phyloP scores from a whole-genome alignment of 2,888 invertebrate genomes.

The Flexamia atlantica region DNA sequence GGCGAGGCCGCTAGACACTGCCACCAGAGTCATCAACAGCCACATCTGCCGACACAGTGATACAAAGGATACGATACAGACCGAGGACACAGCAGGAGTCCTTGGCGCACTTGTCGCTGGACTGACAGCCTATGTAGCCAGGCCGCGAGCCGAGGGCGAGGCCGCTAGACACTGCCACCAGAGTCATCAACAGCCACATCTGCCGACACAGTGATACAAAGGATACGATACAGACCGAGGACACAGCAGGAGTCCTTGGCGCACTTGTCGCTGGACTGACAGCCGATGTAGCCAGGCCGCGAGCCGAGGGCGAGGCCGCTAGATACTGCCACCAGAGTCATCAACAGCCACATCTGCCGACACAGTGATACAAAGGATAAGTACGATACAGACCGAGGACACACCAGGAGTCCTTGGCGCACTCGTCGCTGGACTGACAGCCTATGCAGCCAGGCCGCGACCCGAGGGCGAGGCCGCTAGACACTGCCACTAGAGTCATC shows the following conservation, averaged over 20 bases:
- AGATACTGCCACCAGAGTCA: background rate
- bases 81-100: constrained; percentile 67
- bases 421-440: constrained; percentile 64
- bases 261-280: constrained; percentile 64
- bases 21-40: too few species aligned
- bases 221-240: constrained; percentile 60
- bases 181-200: constrained; percentile 1
- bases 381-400: constrained; percentile 62
- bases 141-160: constrained; percentile 40
- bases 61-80: constrained; percentile 49
- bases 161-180: background rate
- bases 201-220: background rate
- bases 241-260: constrained; percentile 65
- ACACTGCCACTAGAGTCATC: background rate
- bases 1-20: too few species aligned
- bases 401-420: constrained; percentile 65
- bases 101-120: constrained; percentile 63
- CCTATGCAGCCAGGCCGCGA: constrained; percentile 63
- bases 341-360: constrained; percentile 10
- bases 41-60: too few species aligned
- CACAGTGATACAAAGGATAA: background rate
- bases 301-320: background rate
- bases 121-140: constrained; percentile 64
- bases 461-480: background rate
- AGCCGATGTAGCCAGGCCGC: constrained; percentile 64